phyloP scores from a whole-genome alignment of 2,888 invertebrate genomes.

The Tetragonisca angustula region DNA sequence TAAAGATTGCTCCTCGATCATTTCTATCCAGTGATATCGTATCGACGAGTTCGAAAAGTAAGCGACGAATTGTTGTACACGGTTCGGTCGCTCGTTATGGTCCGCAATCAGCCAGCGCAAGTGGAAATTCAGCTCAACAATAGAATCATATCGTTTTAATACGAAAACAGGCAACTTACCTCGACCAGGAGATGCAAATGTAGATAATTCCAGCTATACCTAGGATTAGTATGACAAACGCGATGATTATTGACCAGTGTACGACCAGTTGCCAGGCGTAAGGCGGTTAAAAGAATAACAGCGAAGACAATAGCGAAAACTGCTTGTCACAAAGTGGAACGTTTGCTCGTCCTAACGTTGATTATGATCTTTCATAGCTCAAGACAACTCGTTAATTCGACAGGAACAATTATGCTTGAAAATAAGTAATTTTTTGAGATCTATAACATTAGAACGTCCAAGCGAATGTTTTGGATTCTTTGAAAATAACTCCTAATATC shows the following conservation, averaged over 20 bases:
- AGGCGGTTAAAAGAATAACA: background rate
- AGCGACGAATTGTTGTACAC: too few relatives aligned
- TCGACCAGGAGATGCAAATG: constrained; percentile 97
- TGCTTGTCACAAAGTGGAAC: background rate
- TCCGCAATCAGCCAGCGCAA: too few relatives aligned
- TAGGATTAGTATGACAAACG: constrained; percentile 94
- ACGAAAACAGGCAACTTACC: constrained; percentile 85
- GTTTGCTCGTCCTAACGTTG: constrained; percentile 1
- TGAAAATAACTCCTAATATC: background rate
- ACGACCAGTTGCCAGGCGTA: too few relatives aligned
- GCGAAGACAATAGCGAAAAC: background rate
- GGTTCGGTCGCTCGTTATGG: too few relatives aligned
- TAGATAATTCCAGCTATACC: constrained; percentile 95
- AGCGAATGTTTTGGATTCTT: background rate
- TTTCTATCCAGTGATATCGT: too few relatives aligned
- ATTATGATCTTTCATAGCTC: background rate
- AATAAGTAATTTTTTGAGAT: background rate
- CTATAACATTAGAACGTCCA: background rate
- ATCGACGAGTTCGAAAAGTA: too few relatives aligned
- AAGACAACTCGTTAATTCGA: background rate
- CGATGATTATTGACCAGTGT: constrained; percentile 95
- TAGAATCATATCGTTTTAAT: background rate
- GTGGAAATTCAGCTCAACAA: background rate
- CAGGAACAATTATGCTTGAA: background rate
- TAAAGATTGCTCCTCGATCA: too few relatives aligned